A percentile compares a stretch with the other conserved stretches of the same genome.
Conservation (phyloP, 2,113 vertebrate genomes). For the Nerophis ophidion region DNA sequence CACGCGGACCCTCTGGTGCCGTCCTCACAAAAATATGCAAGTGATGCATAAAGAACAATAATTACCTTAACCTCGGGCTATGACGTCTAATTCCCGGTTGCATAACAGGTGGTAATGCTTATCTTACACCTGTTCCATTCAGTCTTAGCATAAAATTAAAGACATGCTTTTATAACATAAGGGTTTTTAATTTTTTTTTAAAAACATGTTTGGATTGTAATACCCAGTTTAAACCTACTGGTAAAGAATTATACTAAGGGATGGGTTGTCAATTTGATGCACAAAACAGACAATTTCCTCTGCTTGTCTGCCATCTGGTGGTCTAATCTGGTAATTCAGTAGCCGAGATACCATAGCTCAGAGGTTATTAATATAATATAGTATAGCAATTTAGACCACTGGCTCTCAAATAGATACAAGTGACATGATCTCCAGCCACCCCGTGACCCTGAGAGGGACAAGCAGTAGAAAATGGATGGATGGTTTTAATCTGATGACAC, state of each 20-base stretch:
- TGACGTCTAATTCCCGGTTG: constrained; percentile 8
- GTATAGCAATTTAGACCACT: too few relatives aligned
- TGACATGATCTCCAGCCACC: too few relatives aligned
- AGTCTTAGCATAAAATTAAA: constrained; percentile 2
- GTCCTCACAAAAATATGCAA: constrained; percentile 6
- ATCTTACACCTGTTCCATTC: constrained; percentile 10
- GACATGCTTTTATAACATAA: not conserved
- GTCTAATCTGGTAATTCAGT: not conserved
- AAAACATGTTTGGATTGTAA: not conserved
- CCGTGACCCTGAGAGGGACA: too few relatives aligned
- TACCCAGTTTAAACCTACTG: too few relatives aligned
- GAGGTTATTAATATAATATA: too few relatives aligned
- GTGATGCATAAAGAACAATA: constrained; percentile 22
- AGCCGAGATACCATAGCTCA: not conserved
- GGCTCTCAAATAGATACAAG: too few relatives aligned
- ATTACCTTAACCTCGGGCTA: constrained; percentile 7
- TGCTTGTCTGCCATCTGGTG: constrained; percentile 49
- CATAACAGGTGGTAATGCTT: constrained; percentile 8
- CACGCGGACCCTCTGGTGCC: not conserved
- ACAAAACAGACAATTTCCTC: not conserved
- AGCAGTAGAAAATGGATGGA: too few relatives aligned
- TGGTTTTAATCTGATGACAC: too few relatives aligned
- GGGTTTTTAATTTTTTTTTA: constrained; percentile 4
- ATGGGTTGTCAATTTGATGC: not conserved
- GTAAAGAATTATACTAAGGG: not conserved